Base-by-base conservation (phyloP, 2,888 invertebrate species). In the Tetranychus truncatus region DNA sequence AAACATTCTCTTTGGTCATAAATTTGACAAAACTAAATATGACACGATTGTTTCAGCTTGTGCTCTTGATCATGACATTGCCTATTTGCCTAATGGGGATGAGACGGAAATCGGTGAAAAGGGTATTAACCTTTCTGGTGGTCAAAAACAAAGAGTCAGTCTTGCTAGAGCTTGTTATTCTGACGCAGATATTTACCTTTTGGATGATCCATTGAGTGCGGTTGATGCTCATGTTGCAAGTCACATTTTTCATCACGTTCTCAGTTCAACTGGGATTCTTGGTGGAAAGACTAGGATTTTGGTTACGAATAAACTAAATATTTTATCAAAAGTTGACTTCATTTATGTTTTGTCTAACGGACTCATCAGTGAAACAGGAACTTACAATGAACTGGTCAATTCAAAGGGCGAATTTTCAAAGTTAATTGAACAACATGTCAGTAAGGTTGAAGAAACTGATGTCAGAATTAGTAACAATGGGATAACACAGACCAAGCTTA, bases 71-170 rank as follows among this genome's bases (percentile, higher is more conserved):
- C 81, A 83, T 5, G 85, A 85, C 79, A 80, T 85, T 73, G 82
- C 82, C 1, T 21, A 34, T 20, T 80, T 87, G 46, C 84, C 85
- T 2, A 95, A 90, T n/a, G 95, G 96, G 0, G 97, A 99, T 85
- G 87, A 88, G 81, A 99, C 97, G 0, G 97, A 99, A 86, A 97
- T 99, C 79, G 99, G 99, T 77, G 97, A 99, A 84, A 73, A 73
- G 21, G 73, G 73, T 20, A 73, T 73, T 34, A 73, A 73, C 45
- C 44, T 73, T 20, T 34, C 34, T 45, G 73, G 73, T 34, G 73
- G 73, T 6, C 73, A 73, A 24, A 73, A 73, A 34, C 73, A 73
- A 97, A 96, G 82, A 55, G 83, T 84, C n/a, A 83, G 83, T 79
- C 76, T 84, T 76, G 82, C 82, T 76, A 83, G 84, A 79, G 94